Conservation (phyloP, 1,140 invertebrate species). For the Brachionus sp. region DNA sequence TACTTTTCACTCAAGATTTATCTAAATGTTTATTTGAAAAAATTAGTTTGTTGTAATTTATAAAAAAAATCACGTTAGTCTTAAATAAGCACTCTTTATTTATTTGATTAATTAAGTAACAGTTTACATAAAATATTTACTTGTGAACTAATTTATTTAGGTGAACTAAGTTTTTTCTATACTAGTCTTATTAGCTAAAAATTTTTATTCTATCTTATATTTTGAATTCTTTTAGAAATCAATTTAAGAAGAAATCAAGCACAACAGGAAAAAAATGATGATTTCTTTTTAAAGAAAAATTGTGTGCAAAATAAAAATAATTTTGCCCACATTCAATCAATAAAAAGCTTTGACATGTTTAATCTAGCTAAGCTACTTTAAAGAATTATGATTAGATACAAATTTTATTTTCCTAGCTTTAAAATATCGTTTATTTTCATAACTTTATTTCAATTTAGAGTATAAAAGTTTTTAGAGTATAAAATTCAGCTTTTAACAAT, state of each 20-base stretch:
- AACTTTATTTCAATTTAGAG: not conserved
- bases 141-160: too few relatives aligned
- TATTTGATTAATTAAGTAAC: not conserved
- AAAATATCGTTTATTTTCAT: not conserved
- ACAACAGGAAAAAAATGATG: not conserved
- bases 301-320: not conserved
- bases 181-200: too few relatives aligned
- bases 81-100: not conserved
- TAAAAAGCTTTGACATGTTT: not conserved
- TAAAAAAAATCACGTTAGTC: not conserved
- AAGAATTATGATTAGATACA: not conserved
- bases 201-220: not conserved
- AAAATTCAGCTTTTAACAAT: not conserved
- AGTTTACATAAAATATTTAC: too few relatives aligned
- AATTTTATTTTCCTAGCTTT: not conserved
- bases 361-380: not conserved
- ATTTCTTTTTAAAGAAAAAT: not conserved
- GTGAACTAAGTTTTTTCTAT: too few relatives aligned
- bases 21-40: not conserved
- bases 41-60: not conserved
- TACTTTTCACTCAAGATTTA: not conserved
- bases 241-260: not conserved
- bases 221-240: not conserved
- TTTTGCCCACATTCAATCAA: not conserved
- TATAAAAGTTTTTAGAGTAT: not conserved